Conservation (phyloP, 2,113 vertebrate species). For the Urocitellus parryii region DNA sequence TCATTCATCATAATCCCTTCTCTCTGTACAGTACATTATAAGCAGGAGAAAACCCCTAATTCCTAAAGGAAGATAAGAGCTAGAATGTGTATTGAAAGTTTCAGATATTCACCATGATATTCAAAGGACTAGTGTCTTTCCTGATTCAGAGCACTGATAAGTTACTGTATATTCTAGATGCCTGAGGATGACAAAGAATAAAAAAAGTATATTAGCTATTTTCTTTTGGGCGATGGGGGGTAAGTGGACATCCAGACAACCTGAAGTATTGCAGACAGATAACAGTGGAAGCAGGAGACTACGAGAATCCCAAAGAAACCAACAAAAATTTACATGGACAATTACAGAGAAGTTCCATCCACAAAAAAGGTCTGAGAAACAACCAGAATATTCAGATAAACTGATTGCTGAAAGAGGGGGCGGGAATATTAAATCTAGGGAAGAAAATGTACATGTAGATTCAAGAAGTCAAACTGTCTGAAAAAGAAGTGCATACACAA, state of each 20-base stretch:
- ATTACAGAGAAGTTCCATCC: neutral
- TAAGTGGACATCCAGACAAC: neutral
- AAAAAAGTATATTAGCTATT: neutral
- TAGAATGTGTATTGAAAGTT: neutral
- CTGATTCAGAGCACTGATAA: too few species aligned
- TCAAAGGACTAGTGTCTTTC: too few species aligned
- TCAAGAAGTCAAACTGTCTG: neutral
- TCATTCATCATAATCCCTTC: too few species aligned
- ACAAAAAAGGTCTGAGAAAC: neutral
- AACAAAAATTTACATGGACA: neutral
- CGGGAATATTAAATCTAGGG: neutral
- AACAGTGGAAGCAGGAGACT: too few species aligned
- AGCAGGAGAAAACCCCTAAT: neutral
- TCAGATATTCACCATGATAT: neutral
- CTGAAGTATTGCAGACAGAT: neutral
- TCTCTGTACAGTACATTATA: accelerated
- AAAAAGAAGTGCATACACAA: neutral
- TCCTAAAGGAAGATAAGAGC: neutral
- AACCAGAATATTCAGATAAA: neutral
- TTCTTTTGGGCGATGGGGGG: too few species aligned
- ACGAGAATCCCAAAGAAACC: neutral
- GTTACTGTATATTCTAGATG: neutral
- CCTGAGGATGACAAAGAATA: neutral
- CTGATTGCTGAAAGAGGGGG: neutral
- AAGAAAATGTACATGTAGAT: neutral